Evolutionary conservation across 2,888 invertebrate genomes (phyloP).

Genomic region (Cosmorhoe ocellata): DNA sequence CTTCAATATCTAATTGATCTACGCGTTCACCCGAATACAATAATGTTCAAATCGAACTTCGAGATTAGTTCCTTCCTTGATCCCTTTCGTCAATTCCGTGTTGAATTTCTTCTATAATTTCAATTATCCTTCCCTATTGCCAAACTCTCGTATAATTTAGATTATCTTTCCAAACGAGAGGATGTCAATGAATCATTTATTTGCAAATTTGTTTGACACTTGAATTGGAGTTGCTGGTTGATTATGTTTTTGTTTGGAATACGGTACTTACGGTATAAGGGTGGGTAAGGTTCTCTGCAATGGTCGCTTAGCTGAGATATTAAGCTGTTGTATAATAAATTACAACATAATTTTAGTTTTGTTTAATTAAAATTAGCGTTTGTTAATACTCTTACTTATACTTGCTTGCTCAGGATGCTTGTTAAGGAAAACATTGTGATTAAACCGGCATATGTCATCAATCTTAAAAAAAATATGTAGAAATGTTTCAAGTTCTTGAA

Average conservation of each 20-base stretch:
- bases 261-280: too few species aligned
- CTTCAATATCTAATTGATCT: slow-evolving; percentile 3
- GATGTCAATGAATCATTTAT: slow-evolving; percentile 39
- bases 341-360: too few species aligned
- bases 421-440: too few species aligned
- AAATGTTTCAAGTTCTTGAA: too few species aligned
- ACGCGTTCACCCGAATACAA: slow-evolving; percentile 11
- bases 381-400: too few species aligned
- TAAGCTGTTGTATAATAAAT: too few species aligned
- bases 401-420: too few species aligned
- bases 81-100: slow-evolving; percentile 15
- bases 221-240: slow-evolving; percentile 19
- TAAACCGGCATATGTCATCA: too few species aligned
- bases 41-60: slow-evolving; percentile 17
- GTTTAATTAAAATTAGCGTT: too few species aligned
- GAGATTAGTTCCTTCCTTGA: slow-evolving; percentile 17
- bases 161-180: slow-evolving; percentile 25
- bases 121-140: slow-evolving; percentile 13
- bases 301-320: too few species aligned
- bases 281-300: too few species aligned
- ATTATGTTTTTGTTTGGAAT: background rate
- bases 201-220: slow-evolving; percentile 39
- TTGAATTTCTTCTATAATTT: slow-evolving; percentile 16
- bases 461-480: too few species aligned
- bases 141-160: slow-evolving; percentile 24